These are phyloP conservation scores for Smittia aterrima DNA, from an alignment of 2,888 invertebrate species.

Conservation along the genomic window DNA sequence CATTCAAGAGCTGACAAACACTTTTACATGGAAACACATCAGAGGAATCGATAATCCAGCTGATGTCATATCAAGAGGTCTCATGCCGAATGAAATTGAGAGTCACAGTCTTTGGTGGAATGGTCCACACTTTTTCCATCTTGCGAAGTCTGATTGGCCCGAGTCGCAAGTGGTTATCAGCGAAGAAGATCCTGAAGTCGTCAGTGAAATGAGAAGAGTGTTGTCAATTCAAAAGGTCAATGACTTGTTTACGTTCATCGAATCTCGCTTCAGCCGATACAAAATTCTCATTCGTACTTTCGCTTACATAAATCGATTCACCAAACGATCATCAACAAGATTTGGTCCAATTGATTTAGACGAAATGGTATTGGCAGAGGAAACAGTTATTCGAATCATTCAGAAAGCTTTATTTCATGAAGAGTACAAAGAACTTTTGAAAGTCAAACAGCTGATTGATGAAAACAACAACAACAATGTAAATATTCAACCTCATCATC, in stretches of 20 bases:
- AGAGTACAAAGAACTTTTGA: neutral
- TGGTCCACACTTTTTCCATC: constrained; percentile 44
- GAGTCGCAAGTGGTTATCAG: constrained; percentile 3
- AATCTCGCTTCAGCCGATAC: neutral
- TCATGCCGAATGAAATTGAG: constrained; percentile 42
- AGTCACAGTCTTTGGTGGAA: constrained; percentile 44
- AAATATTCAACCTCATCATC: no score
- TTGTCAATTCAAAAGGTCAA: neutral
- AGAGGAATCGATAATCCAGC: constrained; percentile 44
- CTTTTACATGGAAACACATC: constrained; percentile 44
- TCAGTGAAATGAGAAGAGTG: neutral
- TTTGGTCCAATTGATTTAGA: neutral
- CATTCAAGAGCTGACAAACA: constrained; percentile 43
- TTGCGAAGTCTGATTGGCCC: constrained; percentile 34
- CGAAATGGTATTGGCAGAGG: neutral
- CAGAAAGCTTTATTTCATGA: neutral
- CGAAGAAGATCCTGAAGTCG: neutral
- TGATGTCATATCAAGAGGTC: constrained; percentile 44
- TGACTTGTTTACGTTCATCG: neutral
- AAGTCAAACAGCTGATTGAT: no score
- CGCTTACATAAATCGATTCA: neutral
- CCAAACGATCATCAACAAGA: neutral
- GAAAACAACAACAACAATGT: no score
- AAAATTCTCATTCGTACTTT: neutral
- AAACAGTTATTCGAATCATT: neutral